phyloP scores from a whole-genome alignment of 1,140 invertebrate species.

The Rhopalosiphum maidis region DNA sequence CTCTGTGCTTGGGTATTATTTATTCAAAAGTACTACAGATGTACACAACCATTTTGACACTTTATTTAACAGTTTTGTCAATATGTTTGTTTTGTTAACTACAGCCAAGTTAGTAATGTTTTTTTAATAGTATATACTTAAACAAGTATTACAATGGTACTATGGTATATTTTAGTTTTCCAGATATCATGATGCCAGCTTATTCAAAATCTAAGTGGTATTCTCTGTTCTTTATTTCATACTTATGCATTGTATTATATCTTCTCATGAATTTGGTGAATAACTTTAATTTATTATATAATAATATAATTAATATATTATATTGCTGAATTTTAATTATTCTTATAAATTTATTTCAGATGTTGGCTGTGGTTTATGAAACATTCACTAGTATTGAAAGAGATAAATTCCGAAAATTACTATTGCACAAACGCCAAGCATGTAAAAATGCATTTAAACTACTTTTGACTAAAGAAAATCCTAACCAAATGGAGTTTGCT shows the following conservation, averaged over 20 bases:
- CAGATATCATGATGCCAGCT: slow-evolving; percentile 93
- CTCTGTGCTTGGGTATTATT: slow-evolving; percentile 81
- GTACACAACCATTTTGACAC: slow-evolving; percentile 74
- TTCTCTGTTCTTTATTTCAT: slow-evolving; percentile 86
- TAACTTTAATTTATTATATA: slow-evolving; percentile 57
- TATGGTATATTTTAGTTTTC: slow-evolving; percentile 71
- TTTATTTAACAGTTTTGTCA: slow-evolving; percentile 84
- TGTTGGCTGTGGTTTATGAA: slow-evolving; percentile 90
- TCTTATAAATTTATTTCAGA: slow-evolving; percentile 64
- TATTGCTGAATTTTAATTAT: neutral
- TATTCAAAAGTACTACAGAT: slow-evolving; percentile 79
- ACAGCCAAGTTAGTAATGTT: slow-evolving; percentile 84
- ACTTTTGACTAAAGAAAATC: slow-evolving; percentile 76
- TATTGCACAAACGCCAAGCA: slow-evolving; percentile 83
- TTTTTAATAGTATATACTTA: neutral
- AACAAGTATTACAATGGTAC: neutral
- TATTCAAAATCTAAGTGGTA: slow-evolving; percentile 82
- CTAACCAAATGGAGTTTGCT: slow-evolving; percentile 72
- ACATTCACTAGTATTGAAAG: slow-evolving; percentile 88
- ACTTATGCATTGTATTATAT: slow-evolving; percentile 84
- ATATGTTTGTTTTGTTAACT: slow-evolving; percentile 87
- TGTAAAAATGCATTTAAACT: slow-evolving; percentile 83
- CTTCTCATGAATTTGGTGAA: slow-evolving; percentile 89
- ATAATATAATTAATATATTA: neutral
- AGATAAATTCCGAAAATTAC: slow-evolving; percentile 84